phyloP scores from a whole-genome alignment of 2,888 invertebrate species.

The Quadriops clusia region DNA sequence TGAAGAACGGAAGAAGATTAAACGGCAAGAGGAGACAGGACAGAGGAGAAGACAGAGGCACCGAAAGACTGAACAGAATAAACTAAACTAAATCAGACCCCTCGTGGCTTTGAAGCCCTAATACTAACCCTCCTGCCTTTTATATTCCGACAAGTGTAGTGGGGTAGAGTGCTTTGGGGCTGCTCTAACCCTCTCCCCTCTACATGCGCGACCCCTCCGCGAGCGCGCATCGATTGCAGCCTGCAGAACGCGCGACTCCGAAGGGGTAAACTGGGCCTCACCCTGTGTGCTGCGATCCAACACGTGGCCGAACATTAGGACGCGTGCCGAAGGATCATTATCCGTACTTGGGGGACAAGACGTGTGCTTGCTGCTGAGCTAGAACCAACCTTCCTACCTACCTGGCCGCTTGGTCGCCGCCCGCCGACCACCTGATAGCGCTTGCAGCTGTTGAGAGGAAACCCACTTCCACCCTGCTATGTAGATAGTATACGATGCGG shows the following conservation, averaged over 20 bases:
- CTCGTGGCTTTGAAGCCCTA: constrained; percentile 45
- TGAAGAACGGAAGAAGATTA: constrained; percentile 26
- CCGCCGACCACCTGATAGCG: constrained; percentile 21
- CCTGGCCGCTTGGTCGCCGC: too few relatives aligned
- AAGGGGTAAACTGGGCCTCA: constrained; percentile 19
- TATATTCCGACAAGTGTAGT: constrained; percentile 32
- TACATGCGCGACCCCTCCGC: constrained; percentile 18
- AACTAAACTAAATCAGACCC: constrained; percentile 43
- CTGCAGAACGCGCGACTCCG: constrained; percentile 15
- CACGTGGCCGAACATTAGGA: constrained; percentile 22
- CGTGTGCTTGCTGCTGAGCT: too few relatives aligned
- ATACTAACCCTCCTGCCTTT: constrained; percentile 37
- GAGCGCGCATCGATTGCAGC: constrained; percentile 23
- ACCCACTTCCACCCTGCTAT: constrained; percentile 12
- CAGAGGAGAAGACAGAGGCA: constrained; percentile 37
- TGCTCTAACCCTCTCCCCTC: constrained; percentile 10
- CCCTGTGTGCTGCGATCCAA: constrained; percentile 19
- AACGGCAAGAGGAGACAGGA: constrained; percentile 27
- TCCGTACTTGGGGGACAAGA: constrained; percentile 18
- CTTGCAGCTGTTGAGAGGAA: constrained; percentile 19
- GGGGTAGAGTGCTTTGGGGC: constrained; percentile 20
- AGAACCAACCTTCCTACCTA: too few relatives aligned
- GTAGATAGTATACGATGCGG: too few relatives aligned
- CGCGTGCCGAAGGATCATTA: constrained; percentile 23
- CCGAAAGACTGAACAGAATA: constrained; percentile 31